These are phyloP conservation scores for Adineta ricciae DNA, from an alignment of 2,888 invertebrate species.

Conservation along the genomic window DNA sequence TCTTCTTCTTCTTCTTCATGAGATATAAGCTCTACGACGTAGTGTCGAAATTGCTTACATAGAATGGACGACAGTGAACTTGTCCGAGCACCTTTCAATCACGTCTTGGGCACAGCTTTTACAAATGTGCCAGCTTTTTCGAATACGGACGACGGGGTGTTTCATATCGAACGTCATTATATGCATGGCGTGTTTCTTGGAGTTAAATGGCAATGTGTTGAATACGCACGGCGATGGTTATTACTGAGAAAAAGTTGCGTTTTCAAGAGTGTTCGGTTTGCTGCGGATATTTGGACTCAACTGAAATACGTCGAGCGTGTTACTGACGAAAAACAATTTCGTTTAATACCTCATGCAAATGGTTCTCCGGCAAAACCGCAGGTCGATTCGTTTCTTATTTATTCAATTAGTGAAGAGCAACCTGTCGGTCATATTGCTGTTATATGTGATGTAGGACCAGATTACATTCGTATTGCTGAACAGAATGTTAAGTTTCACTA, in stretches of 20 bases:
- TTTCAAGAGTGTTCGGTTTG: neutral
- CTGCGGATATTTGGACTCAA: neutral
- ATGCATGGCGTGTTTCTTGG: neutral
- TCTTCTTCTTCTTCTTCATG: too few relatives aligned
- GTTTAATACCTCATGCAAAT: neutral
- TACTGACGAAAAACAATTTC: neutral
- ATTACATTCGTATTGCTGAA: too few relatives aligned
- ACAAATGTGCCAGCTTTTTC: neutral
- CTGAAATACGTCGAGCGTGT: neutral
- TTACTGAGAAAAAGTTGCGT: neutral
- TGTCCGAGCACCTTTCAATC: neutral
- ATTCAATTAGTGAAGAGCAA: too few relatives aligned
- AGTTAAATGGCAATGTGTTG: neutral
- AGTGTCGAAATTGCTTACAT: too few relatives aligned
- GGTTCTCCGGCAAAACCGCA: neutral
- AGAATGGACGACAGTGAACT: too few relatives aligned
- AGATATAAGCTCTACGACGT: too few relatives aligned
- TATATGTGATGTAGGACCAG: too few relatives aligned
- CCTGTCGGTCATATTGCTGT: too few relatives aligned
- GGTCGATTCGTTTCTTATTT: too few relatives aligned
- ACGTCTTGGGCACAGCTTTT: neutral
- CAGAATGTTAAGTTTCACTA: too few relatives aligned
- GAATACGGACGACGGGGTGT: neutral
- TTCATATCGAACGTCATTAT: neutral
- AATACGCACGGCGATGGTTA: neutral